Evolutionary conservation across 2,888 invertebrate species (phyloP), one percentile per base, ranked within the genome.

Genomic region (Chalcis sispes): DNA sequence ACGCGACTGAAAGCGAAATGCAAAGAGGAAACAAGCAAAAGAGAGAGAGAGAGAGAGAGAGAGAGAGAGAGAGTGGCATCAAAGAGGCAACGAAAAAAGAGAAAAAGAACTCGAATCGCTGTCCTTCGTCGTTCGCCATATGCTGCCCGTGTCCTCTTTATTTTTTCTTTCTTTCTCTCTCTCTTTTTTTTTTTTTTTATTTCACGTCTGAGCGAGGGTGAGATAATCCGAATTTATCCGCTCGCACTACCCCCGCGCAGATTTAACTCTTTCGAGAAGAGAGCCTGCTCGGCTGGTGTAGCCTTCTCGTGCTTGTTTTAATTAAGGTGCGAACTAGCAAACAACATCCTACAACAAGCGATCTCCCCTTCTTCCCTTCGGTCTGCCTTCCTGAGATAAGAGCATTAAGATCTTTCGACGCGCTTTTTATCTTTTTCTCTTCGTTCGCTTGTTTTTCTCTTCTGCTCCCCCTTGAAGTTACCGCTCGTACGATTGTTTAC

Each of bases 191-290:
- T 36, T n/a, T n/a, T n/a, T n/a, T n/a, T n/a, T n/a, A n/a, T n/a
- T n/a, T n/a, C n/a, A n/a, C n/a, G n/a, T n/a, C n/a, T n/a, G n/a
- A n/a, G n/a, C 59, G 5, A 36, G 13, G 25, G 1, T 20, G 48
- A 32, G 64, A 52, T 70, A 75, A 75, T 75, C 64, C 64, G 48
- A 56, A 69, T 74, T 74, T 69, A 74, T 50, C 52, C 52, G n/a
- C n/a, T 46, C n/a, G n/a, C n/a, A n/a, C n/a, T n/a, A n/a, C 18
- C 8, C 52, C 0, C 29, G 2, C 23, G 67, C 54, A 54, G 54
- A 36, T 46, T 64, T 65, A 48, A 58, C 40, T 52, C 64, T 25
- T 40, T 52, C 29, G 50, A 20, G 20, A n/a, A n/a, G n/a, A n/a
- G n/a, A n/a, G n/a, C n/a, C n/a, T n/a, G n/a, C n/a, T n/a, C 32